Base-by-base conservation (phyloP, 2,797 vertebrate genomes). In the Channallabes apus region DNA sequence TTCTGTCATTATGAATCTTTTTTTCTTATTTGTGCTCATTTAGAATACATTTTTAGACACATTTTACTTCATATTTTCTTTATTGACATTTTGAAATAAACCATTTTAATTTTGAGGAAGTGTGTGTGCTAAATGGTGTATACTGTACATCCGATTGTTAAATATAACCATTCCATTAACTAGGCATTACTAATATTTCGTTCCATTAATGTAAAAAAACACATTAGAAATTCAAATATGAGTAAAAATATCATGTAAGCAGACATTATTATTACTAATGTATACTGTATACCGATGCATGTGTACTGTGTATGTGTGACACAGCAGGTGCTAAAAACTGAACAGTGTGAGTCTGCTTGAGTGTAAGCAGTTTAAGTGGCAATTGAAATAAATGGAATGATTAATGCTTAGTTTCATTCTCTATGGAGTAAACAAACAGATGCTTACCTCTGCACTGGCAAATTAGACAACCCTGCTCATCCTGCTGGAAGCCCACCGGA, bases 371-470 rank as follows among this genome's bases (percentile, higher is more conserved):
- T 46, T 80, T 11, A 80, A 65, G 8, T 17, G n/a, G 41, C 24
- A 41, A 22, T 6, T 24, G 3, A 38, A 61, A n/a, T 20, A 9
- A 51, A 46, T 67, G 5, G 0, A 75, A 59, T 32, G 20, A 59
- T 59, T 35, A 27, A 64, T 29, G 41, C 20, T 64, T 38, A 11
- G 1, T 75, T 46, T 82, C 2, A 24, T 11, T 67, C 35, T 64
- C 3, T 0, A 84, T 61, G 82, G 14, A 76, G 18, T 7, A 58
- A 38, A 62, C 41, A 79, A 61, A 51, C 3, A 79, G 12, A 41
- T 38, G 6, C 35, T 2, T 91, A 97, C 96, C 97, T 95, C 93
- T 94, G 90, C 97, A 97, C 86, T 95, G 96, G 93, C 96, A 97
- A 90, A 94, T 91, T 75, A 94, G 92, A 76, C 97, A 97, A 86